Conservation (phyloP, 1,140 invertebrate species). For the Drosophila miranda region DNA sequence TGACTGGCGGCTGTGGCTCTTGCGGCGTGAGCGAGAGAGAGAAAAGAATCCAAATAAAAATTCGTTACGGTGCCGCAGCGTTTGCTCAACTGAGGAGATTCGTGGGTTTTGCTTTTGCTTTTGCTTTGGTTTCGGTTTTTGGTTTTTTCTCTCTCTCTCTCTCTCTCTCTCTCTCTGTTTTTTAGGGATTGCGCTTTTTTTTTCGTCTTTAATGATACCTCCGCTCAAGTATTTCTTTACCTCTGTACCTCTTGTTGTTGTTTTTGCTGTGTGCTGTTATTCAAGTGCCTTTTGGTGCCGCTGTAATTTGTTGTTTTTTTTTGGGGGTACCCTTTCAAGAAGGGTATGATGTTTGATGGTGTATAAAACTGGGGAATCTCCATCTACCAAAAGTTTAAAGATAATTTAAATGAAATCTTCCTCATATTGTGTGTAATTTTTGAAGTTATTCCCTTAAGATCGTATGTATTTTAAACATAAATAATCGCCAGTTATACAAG, state of each 20-base stretch:
- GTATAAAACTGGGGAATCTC: no score
- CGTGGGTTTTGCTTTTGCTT: slow-evolving; percentile 35
- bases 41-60: slow-evolving; percentile 69
- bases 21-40: slow-evolving; percentile 20
- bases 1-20: slow-evolving; percentile 16
- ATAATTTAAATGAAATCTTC: no score
- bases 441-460: no score
- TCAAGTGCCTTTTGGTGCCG: slow-evolving; percentile 48
- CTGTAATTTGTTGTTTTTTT: slow-evolving; percentile 57
- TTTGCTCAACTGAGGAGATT: slow-evolving; percentile 43
- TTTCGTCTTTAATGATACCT: slow-evolving; percentile 59
- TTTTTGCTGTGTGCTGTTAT: slow-evolving; percentile 15
- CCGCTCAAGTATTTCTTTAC: slow-evolving; percentile 32
- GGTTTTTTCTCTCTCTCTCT: slow-evolving; percentile 5
- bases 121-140: slow-evolving; percentile 53
- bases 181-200: slow-evolving; percentile 48
- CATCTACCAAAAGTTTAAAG: no score
- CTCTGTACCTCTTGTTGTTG: slow-evolving; percentile 3
- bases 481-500: no score
- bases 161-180: neutral
- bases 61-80: slow-evolving; percentile 70
- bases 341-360: no score
- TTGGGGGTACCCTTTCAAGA: no score
- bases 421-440: no score
- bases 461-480: no score